Percentiles rank a stretch among this genome's conserved stretches.
Conservation (phyloP, 2,113 vertebrate genomes). For the Catharus bicknelli region DNA sequence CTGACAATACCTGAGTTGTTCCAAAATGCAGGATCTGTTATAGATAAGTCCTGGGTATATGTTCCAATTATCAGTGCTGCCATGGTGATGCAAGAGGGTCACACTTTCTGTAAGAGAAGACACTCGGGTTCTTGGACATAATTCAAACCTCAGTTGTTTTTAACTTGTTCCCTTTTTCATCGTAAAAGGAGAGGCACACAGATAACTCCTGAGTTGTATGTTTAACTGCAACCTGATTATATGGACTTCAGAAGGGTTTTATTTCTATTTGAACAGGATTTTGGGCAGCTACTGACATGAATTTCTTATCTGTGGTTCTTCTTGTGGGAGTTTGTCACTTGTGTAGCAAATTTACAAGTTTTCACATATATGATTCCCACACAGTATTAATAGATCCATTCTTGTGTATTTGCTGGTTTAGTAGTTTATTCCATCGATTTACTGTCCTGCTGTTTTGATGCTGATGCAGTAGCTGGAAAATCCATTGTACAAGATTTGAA, state of each 20-base stretch:
- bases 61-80: neutral
- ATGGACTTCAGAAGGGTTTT: neutral
- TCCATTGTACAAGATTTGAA: neutral
- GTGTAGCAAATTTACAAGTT: neutral
- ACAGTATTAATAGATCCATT: neutral
- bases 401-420: neutral
- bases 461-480: neutral
- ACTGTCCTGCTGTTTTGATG: neutral
- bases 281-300: neutral
- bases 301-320: neutral
- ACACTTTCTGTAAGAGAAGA: neutral
- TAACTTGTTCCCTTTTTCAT: neutral
- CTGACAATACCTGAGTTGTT: neutral
- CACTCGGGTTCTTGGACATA: neutral
- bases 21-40: neutral
- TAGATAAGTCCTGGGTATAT: neutral
- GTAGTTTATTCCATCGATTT: neutral
- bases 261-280: neutral
- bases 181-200: neutral
- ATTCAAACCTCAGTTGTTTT: neutral
- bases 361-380: neutral
- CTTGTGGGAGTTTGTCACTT: neutral
- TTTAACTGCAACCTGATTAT: neutral
- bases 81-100: neutral
- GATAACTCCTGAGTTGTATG: neutral